These are phyloP conservation scores for Chelonus formosanus DNA, from an alignment of 2,888 invertebrate genomes.

Conservation along the genomic window DNA sequence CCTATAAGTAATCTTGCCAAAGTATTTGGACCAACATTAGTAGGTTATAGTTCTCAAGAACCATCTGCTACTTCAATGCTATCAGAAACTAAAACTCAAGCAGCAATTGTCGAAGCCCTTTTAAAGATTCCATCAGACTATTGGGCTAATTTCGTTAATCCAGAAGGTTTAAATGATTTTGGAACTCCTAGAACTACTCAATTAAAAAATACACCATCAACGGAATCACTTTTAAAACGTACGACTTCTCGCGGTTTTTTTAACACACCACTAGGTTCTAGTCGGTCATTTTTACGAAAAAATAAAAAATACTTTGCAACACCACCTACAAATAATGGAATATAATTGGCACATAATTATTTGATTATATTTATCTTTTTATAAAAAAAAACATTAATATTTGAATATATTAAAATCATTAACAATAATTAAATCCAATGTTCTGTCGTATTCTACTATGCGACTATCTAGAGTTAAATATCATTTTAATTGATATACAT, in stretches of 20 bases:
- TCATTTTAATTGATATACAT: too few species aligned
- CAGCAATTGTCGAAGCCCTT: slow-evolving; percentile 75
- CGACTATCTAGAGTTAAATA: too few species aligned
- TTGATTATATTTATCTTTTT: slow-evolving; percentile 19
- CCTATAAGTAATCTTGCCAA: slow-evolving; percentile 86
- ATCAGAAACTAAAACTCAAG: slow-evolving; percentile 81
- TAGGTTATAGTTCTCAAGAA: slow-evolving; percentile 85
- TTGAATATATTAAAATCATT: neutral
- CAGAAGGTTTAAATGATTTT: slow-evolving; percentile 55
- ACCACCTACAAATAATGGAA: slow-evolving; percentile 56
- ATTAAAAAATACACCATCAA: slow-evolving; percentile 61
- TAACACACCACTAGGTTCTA: slow-evolving; percentile 59
- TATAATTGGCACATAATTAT: slow-evolving; percentile 24
- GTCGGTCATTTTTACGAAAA: slow-evolving; percentile 57
- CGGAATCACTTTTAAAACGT: slow-evolving; percentile 61
- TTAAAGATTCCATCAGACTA: slow-evolving; percentile 78
- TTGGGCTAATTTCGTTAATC: slow-evolving; percentile 77
- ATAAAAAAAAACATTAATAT: slow-evolving; percentile 8
- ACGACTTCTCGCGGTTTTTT: slow-evolving; percentile 56
- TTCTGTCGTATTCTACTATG: too few species aligned
- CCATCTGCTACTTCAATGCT: slow-evolving; percentile 78
- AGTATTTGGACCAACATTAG: slow-evolving; percentile 93
- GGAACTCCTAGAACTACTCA: slow-evolving; percentile 56
- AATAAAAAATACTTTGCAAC: slow-evolving; percentile 63
- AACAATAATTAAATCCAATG: neutral